A percentile compares a stretch with the other conserved stretches of the same genome.
phyloP scores from a whole-genome alignment of 2,888 invertebrate species.

The Koerneria pararmatus region DNA sequence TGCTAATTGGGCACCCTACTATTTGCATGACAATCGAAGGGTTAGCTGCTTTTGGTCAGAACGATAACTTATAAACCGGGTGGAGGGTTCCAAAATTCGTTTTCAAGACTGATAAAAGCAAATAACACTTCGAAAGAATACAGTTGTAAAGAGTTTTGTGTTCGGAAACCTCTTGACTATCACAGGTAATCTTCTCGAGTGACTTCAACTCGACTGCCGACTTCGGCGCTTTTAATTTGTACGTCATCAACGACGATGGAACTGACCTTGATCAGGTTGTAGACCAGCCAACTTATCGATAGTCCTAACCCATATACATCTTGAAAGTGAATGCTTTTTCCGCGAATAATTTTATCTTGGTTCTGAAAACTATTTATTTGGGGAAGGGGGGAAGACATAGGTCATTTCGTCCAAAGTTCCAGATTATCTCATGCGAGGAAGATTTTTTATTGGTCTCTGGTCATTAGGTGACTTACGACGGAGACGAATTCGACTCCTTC shows the following conservation, averaged over 20 bases:
- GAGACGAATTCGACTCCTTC: conserved; percentile 51
- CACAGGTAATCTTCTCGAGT: conserved; percentile 34
- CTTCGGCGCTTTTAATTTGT: conserved; percentile 51
- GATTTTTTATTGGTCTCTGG: too few species aligned
- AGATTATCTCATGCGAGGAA: conserved; percentile 9
- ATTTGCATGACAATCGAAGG: conserved; percentile 45
- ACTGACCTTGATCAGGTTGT: conserved; percentile 40
- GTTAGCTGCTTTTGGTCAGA: conserved; percentile 17
- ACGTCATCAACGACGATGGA: conserved; percentile 47
- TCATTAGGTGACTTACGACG: conserved; percentile 43
- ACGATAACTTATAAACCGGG: too few species aligned
- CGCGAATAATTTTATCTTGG: neutral
- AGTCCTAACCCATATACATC: neutral
- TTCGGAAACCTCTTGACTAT: too few species aligned
- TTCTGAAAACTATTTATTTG: neutral
- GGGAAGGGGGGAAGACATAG: neutral
- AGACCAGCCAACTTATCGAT: neutral
- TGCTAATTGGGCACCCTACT: conserved; percentile 58
- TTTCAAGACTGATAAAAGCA: too few species aligned
- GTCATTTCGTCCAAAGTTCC: neutral
- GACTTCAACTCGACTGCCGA: conserved; percentile 32
- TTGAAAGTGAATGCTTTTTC: neutral
- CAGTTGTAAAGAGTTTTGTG: too few species aligned
- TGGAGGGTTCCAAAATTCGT: too few species aligned
- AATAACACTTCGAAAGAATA: too few species aligned